Conservation (phyloP, 2,888 invertebrate species). For the Coenonympha arcania region DNA sequence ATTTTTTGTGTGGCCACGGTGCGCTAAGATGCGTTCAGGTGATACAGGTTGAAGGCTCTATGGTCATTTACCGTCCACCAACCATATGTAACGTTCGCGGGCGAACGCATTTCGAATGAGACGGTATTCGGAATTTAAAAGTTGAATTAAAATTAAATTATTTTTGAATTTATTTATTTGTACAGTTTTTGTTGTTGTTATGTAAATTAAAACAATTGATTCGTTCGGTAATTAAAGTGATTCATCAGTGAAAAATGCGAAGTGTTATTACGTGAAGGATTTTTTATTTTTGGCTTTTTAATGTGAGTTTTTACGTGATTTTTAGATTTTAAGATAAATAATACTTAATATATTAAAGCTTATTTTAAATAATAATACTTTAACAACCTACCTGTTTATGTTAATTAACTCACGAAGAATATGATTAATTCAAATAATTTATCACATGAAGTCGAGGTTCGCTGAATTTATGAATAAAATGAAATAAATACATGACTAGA, state of each 20-base stretch:
- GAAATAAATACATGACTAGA: too few species aligned
- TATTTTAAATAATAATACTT: background rate
- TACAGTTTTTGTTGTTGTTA: conserved; percentile 9
- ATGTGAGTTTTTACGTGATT: background rate
- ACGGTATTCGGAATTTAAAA: conserved; percentile 34
- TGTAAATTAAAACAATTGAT: conserved; percentile 5
- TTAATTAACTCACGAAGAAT: too few species aligned
- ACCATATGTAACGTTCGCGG: conserved; percentile 51
- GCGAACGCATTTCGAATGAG: conserved; percentile 43
- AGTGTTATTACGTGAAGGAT: conserved; percentile 1
- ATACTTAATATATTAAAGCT: background rate
- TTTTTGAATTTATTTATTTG: conserved; percentile 6
- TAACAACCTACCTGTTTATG: too few species aligned
- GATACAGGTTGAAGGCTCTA: conserved; percentile 37
- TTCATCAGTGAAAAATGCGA: conserved; percentile 1
- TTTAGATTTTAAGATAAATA: background rate
- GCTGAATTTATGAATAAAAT: too few species aligned
- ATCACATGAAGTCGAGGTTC: too few species aligned
- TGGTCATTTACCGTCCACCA: conserved; percentile 58
- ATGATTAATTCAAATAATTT: too few species aligned
- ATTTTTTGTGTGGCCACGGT: conserved; percentile 21
- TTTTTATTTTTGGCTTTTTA: background rate
- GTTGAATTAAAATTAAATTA: conserved; percentile 21
- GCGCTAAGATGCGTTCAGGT: conserved; percentile 32
- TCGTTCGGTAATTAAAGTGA: background rate